Conservation (phyloP, 2,113 vertebrate genomes). For the Salvelinus sp. region DNA sequence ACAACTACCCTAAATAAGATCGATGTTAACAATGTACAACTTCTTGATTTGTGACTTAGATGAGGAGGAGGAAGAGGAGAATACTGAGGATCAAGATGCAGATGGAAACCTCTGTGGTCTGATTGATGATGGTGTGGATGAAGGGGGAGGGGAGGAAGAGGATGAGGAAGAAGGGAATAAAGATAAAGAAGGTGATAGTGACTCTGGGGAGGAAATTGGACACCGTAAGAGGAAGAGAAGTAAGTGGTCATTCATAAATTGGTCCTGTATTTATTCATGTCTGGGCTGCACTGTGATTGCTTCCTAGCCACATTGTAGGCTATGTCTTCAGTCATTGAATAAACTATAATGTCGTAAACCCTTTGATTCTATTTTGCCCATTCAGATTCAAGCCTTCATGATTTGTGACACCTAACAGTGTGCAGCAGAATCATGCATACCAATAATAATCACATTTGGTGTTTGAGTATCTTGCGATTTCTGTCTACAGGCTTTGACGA, state of each 20-base stretch:
- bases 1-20: too few species aligned
- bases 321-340: neutral
- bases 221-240: slow-evolving; percentile 84
- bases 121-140: slow-evolving; percentile 86
- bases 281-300: neutral
- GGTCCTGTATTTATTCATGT: too few species aligned
- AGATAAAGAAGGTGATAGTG: slow-evolving; percentile 61
- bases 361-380: neutral
- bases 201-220: slow-evolving; percentile 84
- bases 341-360: too few species aligned
- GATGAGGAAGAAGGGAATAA: slow-evolving; percentile 9
- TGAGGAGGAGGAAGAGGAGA: slow-evolving; percentile 79
- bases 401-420: too few species aligned
- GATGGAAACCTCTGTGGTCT: slow-evolving; percentile 87
- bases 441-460: neutral
- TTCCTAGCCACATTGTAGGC: neutral
- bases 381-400: too few species aligned
- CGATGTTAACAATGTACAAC: neutral
- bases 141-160: slow-evolving; percentile 78
- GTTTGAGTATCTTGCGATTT: neutral
- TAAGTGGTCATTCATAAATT: slow-evolving; percentile 58
- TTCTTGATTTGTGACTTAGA: neutral
- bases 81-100: slow-evolving; percentile 88
- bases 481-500: slow-evolving; percentile 79
- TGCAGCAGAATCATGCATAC: too few species aligned